Evolutionary conservation across 1,140 invertebrate genomes (phyloP).

Genomic region (Diuraphis noxia): DNA sequence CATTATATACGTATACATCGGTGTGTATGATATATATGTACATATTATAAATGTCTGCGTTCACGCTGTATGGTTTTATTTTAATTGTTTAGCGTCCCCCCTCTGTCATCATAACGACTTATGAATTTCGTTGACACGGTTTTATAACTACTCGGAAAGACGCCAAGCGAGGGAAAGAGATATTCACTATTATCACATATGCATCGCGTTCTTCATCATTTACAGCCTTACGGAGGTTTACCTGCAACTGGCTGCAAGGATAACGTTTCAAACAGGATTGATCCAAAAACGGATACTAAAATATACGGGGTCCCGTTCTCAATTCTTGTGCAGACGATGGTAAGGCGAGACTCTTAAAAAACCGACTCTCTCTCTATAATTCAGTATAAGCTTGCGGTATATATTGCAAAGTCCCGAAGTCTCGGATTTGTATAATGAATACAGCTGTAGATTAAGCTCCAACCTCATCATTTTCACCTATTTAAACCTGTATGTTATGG

Average conservation of each 20-base stretch:
- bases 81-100: background rate
- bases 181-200: background rate
- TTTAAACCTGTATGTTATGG: no score
- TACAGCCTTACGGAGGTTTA: background rate
- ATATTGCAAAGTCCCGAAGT: no score
- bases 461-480: no score
- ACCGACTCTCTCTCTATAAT: no score
- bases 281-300: background rate
- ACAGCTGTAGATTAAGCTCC: no score
- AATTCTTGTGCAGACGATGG: background rate
- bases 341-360: no score
- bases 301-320: background rate
- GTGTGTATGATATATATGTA: background rate
- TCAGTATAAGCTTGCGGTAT: no score
- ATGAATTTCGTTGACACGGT: background rate
- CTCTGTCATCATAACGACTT: background rate
- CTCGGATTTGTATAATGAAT: no score
- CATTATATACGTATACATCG: background rate
- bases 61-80: background rate
- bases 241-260: background rate
- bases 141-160: background rate
- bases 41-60: background rate
- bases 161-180: background rate
- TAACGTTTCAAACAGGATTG: background rate
- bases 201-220: background rate